Conservation (phyloP, 2,797 vertebrate genomes). For the Enteromius unitaeniatus region DNA sequence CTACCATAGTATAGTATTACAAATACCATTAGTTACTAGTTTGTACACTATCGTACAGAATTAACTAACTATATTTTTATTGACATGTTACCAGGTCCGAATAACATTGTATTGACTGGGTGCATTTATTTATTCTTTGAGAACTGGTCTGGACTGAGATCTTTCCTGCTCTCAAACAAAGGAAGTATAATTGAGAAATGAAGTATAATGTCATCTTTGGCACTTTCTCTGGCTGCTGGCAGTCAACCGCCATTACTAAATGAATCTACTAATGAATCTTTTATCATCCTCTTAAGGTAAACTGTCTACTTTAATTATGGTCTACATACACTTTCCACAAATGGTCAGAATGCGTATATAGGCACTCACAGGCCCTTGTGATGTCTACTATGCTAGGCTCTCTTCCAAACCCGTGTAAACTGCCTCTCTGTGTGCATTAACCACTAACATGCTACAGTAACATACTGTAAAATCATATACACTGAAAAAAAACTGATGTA, state of each 20-base stretch:
- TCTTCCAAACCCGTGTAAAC: background rate
- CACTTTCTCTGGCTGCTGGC: background rate
- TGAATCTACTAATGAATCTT: slow-evolving; percentile 26
- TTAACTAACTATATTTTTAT: background rate
- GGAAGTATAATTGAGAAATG: background rate
- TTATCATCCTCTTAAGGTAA: slow-evolving; percentile 25
- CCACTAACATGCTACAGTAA: background rate
- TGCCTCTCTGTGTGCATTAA: background rate
- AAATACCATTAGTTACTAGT: background rate
- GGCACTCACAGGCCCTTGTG: background rate
- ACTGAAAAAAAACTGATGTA: background rate
- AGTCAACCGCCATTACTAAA: slow-evolving; percentile 29
- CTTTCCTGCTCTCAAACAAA: background rate
- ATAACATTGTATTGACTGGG: background rate
- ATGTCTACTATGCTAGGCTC: background rate
- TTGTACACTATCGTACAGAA: background rate
- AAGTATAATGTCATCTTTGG: slow-evolving; percentile 20
- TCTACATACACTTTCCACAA: slow-evolving; percentile 11
- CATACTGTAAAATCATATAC: background rate
- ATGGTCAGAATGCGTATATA: background rate
- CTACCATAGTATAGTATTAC: background rate
- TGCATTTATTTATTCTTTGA: background rate
- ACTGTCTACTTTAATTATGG: slow-evolving; percentile 23
- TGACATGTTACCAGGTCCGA: background rate
- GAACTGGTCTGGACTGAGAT: background rate